Conservation (phyloP, 1,140 invertebrate genomes). For the Neotoxoptera formosana region DNA sequence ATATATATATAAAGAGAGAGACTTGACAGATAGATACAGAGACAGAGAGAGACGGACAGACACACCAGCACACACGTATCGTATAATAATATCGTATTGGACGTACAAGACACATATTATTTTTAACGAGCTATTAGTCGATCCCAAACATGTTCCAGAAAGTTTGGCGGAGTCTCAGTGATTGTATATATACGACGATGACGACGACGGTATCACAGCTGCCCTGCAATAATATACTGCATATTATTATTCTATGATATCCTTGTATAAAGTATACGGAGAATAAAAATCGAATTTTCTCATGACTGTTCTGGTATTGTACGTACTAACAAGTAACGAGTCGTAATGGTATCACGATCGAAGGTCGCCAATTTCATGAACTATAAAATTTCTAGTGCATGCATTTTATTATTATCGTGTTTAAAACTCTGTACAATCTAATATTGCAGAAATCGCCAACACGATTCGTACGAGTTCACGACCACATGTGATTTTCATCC, state of each 20-base stretch:
- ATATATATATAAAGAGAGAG: not conserved
- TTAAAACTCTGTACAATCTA: not conserved
- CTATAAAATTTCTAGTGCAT: not conserved
- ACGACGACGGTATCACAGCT: not conserved
- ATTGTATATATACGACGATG: not conserved
- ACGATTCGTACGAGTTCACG: not conserved
- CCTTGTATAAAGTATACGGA: not conserved
- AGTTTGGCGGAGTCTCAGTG: not conserved
- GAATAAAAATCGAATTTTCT: not conserved
- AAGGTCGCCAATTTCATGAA: not conserved
- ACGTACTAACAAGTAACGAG: not conserved
- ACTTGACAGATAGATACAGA: too few relatives aligned
- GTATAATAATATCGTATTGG: not conserved
- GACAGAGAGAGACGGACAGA: not conserved
- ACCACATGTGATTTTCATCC: too few relatives aligned
- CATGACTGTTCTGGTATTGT: not conserved
- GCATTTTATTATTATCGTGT: not conserved
- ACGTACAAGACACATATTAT: constrained; percentile 9
- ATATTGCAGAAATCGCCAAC: not conserved
- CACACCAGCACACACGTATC: not conserved
- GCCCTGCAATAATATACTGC: not conserved
- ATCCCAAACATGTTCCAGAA: not conserved
- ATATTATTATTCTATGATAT: not conserved
- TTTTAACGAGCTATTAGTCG: not conserved
- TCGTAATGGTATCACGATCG: not conserved